phyloP scores from a whole-genome alignment of 2,888 invertebrate species.

The Agriotes lineatus region DNA sequence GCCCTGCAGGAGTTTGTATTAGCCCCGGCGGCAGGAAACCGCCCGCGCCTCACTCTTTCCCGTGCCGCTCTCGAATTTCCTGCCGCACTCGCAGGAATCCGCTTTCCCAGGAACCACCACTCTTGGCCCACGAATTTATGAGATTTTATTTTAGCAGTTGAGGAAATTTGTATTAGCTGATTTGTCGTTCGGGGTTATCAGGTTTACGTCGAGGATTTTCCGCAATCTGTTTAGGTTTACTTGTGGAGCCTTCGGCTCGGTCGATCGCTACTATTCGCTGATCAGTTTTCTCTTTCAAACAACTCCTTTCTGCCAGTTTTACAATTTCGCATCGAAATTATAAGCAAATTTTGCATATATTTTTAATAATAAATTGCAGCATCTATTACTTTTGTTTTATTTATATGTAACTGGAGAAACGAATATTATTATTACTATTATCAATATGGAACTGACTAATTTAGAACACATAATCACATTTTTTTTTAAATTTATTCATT shows the following conservation, averaged over 20 bases:
- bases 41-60: slow-evolving; percentile 56
- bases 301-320: too few species aligned
- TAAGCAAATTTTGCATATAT: too few species aligned
- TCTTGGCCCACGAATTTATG: slow-evolving; percentile 52
- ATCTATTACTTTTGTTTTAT: too few species aligned
- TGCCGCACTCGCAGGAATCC: slow-evolving; percentile 47
- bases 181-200: slow-evolving; percentile 55
- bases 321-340: too few species aligned
- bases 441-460: too few species aligned
- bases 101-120: slow-evolving; percentile 43
- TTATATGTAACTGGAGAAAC: too few species aligned
- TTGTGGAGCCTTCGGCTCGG: background rate
- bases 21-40: slow-evolving; percentile 55
- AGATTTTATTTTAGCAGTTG: slow-evolving; percentile 53
- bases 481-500: too few species aligned
- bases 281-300: too few species aligned
- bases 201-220: slow-evolving; percentile 31
- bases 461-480: too few species aligned
- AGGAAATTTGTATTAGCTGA: slow-evolving; percentile 60
- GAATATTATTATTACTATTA: too few species aligned
- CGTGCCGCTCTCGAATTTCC: slow-evolving; percentile 59
- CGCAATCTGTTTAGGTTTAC: slow-evolving; percentile 9
- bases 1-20: slow-evolving; percentile 50
- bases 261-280: too few species aligned
- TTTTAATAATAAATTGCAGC: too few species aligned